Percentiles rank a stretch among this genome's conserved stretches.
phyloP scores from a whole-genome alignment of 2,797 vertebrate genomes.

The Novumbra hubbsi region DNA sequence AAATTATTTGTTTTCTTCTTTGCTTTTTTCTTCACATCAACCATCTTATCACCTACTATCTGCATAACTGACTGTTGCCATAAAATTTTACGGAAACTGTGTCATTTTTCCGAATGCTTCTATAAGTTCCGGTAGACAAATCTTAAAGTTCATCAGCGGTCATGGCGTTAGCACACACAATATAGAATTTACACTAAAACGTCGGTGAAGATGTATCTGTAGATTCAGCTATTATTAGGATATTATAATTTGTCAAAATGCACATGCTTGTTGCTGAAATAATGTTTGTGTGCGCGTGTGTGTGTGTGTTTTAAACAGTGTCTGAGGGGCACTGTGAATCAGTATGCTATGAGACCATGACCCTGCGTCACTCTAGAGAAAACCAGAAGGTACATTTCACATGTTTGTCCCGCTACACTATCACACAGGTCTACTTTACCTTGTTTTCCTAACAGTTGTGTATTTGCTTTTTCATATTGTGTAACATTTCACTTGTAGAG shows the following conservation, averaged over 20 bases:
- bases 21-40: not conserved
- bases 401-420: too few relatives aligned
- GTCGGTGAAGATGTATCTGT: not conserved
- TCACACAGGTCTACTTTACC: too few relatives aligned
- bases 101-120: not conserved
- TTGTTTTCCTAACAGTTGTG: too few relatives aligned
- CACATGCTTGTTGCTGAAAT: not conserved
- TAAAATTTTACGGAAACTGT: not conserved
- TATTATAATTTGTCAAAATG: not conserved
- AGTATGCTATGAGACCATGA: constrained; percentile 65
- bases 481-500: not conserved
- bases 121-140: not conserved
- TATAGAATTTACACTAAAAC: not conserved
- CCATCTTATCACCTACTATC: not conserved
- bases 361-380: constrained; percentile 30
- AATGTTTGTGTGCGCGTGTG: not conserved
- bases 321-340: constrained; percentile 23
- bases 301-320: constrained; percentile 1
- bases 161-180: not conserved
- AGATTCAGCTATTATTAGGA: not conserved
- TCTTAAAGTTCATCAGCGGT: not conserved
- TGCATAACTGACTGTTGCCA: not conserved
- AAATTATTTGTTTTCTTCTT: not conserved
- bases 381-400: constrained; percentile 36
- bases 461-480: too few relatives aligned